phyloP scores from a whole-genome alignment of 2,113 vertebrate genomes.

The Lycocorax pyrrhopterus region DNA sequence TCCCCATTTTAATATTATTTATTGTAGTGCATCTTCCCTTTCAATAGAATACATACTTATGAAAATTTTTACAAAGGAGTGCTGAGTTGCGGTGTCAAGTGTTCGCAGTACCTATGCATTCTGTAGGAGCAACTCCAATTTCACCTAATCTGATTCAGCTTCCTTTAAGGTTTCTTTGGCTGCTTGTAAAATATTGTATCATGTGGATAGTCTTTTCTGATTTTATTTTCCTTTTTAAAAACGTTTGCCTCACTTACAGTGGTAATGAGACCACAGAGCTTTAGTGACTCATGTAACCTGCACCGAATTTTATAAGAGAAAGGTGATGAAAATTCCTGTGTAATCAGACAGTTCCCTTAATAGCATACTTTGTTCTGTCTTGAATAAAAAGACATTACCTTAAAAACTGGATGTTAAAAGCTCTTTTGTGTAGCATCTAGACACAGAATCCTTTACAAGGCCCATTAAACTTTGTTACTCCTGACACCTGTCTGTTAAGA shows the following conservation, averaged over 20 bases:
- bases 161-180: background rate
- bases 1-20: background rate
- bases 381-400: background rate
- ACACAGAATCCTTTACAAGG: background rate
- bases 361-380: constrained; percentile 2
- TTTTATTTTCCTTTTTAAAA: background rate
- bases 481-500: constrained; percentile 25
- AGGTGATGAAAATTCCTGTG: constrained; percentile 33
- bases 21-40: background rate
- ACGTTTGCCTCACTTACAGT: background rate
- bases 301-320: constrained; percentile 9
- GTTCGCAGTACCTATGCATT: background rate
- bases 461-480: constrained; percentile 19
- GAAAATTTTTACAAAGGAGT: background rate
- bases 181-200: background rate
- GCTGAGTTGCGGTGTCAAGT: background rate
- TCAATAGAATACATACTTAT: background rate
- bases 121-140: background rate
- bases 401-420: constrained; percentile 32
- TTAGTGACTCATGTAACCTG: background rate
- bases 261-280: background rate
- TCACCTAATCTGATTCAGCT: background rate
- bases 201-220: background rate
- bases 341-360: constrained; percentile 21
- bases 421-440: background rate